phyloP scores from a whole-genome alignment of 2,113 vertebrate species.

The Camarhynchus parvulus region DNA sequence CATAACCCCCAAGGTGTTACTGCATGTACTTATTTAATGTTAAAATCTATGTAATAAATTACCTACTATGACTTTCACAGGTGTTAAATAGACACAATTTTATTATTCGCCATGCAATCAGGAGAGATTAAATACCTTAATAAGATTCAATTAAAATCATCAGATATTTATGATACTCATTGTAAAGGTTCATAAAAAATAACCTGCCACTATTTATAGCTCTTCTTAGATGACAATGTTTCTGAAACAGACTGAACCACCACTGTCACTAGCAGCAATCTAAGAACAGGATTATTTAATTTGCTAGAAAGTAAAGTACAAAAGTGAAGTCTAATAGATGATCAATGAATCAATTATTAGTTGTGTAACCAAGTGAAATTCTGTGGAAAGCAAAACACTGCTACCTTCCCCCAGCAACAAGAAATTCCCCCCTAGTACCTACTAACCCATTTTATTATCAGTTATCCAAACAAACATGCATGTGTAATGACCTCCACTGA shows the following conservation, averaged over 20 bases:
- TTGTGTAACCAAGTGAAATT: background rate
- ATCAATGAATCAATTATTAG: slow-evolving; percentile 7
- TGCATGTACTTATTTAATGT: slow-evolving; percentile 31
- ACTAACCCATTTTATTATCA: background rate
- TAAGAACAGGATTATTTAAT: slow-evolving; percentile 28
- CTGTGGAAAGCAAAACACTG: background rate
- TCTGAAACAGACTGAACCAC: slow-evolving; percentile 13
- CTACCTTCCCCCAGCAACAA: background rate
- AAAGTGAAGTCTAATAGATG: background rate
- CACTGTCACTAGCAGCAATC: background rate
- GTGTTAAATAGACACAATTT: slow-evolving; percentile 48
- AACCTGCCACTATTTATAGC: slow-evolving; percentile 6
- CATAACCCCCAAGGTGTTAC: background rate
- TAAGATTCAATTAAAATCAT: slow-evolving; percentile 62
- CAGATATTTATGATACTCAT: slow-evolving; percentile 56
- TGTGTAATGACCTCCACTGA: background rate
- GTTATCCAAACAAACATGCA: background rate
- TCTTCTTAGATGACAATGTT: background rate
- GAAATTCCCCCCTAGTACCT: background rate
- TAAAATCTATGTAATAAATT: slow-evolving; percentile 41
- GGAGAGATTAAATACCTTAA: slow-evolving; percentile 58
- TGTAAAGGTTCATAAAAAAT: slow-evolving; percentile 32
- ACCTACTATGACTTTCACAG: slow-evolving; percentile 18
- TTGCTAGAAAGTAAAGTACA: slow-evolving; percentile 1
- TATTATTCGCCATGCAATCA: slow-evolving; percentile 49